Base-by-base conservation (phyloP, 2,113 vertebrate genomes). In the Acrocephalus arundinaceus region DNA sequence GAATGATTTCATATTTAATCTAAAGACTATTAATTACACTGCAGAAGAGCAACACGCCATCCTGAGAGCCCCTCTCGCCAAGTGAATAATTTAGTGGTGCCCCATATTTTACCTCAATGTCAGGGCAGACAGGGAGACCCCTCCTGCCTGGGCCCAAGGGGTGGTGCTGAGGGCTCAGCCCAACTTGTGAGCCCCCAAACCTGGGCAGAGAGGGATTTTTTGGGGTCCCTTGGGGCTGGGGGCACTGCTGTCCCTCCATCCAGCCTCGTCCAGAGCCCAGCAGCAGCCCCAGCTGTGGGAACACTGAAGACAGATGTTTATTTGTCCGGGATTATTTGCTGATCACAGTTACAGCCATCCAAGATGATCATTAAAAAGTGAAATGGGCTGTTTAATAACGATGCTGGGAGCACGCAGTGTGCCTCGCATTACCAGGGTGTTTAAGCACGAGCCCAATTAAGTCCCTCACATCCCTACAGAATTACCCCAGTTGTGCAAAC, bases 1-100 rank as follows among this genome's bases (percentile, higher is more conserved):
- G 79, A 97, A 97, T 94, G 92, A 97, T 97, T 97, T 97, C 97
- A 96, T 97, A 97, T 98, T 97, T 97, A 97, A 98, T 96, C 94
- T 96, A 86, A 95, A 96, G 97, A 97, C 95, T 97, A 97, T 98
- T 98, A 98, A 97, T 97, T 98, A 97, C 96, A 90, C 90, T 93
- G 89, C 92, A 79, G 89, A 95, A 91, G 73, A 91, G 93, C 91
- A 84, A 63, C 88, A 19, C 87, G 2, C 94, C 94, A 35, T 67
- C 96, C 95, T 70, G 74, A 84, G 94, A 95, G 87, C 94, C 94
- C 95, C 90, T 95, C 91, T 91, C 58, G 9, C 96, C 86, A 18
- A 8, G 59, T 96, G 95, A 94, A 96, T 97, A 93, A 97, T 95
- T 96, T 21, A 97, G 96, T 2, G 82, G 10, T 94, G 97, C 85